These are phyloP conservation scores for Oasisia sp. DNA, from an alignment of 2,888 invertebrate genomes.

Conservation along the genomic window DNA sequence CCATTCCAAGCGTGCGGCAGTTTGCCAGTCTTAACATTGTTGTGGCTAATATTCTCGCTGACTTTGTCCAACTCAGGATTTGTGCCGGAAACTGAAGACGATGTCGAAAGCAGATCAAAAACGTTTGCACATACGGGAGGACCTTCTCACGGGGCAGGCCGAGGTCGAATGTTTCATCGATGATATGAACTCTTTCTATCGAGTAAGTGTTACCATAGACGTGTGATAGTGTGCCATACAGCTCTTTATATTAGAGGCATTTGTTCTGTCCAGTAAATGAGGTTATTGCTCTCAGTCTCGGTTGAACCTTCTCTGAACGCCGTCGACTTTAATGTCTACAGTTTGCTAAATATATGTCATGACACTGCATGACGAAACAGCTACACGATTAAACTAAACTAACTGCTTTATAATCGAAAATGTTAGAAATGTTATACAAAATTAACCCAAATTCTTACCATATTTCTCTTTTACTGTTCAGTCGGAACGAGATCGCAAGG, in stretches of 20 bases:
- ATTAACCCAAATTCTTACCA: neutral
- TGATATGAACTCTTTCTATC: constrained; percentile 40
- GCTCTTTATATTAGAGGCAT: constrained; percentile 43
- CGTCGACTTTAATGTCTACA: too few species aligned
- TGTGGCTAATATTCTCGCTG: neutral
- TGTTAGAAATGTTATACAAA: too few species aligned
- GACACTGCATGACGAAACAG: too few species aligned
- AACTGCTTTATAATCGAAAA: too few species aligned
- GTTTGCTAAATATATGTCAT: too few species aligned
- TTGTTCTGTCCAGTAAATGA: constrained; percentile 31
- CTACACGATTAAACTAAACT: too few species aligned
- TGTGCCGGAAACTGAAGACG: constrained; percentile 18
- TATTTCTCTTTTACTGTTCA: neutral
- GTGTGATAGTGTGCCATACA: constrained; percentile 23
- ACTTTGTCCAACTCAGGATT: neutral
- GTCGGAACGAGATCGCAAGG: constrained; percentile 6
- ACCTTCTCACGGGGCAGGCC: constrained; percentile 26
- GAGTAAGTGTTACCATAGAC: neutral
- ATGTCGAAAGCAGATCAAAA: neutral
- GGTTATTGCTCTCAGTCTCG: neutral
- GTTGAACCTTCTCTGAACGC: too few species aligned
- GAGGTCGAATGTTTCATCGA: constrained; percentile 43
- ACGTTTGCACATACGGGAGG: neutral
- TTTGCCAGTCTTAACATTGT: neutral
- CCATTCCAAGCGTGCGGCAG: neutral